Base-by-base conservation (phyloP, 2,888 invertebrate species). In the Arctia plantaginis region DNA sequence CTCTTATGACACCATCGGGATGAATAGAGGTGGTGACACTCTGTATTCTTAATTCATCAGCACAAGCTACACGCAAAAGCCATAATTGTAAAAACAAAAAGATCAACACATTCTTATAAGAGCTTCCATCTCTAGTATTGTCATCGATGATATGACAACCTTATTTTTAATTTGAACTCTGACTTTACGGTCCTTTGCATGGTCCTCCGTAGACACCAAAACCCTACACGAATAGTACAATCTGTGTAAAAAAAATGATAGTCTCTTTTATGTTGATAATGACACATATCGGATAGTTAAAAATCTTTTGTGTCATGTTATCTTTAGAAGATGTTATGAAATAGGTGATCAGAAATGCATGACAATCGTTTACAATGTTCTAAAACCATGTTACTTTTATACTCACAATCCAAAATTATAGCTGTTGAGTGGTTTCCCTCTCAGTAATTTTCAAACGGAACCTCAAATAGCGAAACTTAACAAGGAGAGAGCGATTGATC, bases 401-500 rank as follows among this genome's bases (percentile, higher is more conserved):
- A 41, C 30, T 4, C 30, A 67, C 67, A 33, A 23, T 67, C 47
- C 6, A 23, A 67, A 47, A 33, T 67, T 67, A 67, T 67, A 30
- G 62, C 27, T 62, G 30, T 30, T 62, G 30, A 62, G 62, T 62
- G 30, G 30, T 59, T 59, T 67, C 18, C 66, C 66, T 20, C 10
- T 67, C 66, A 67, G 27, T 30, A 67, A 67, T 47, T 47, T 33
- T 67, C 47, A 47, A 47, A 44, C 33, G 30, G 12, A 67, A 67
- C 67, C 33, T 67, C 67, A 67, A 67, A 67, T 23, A 23, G 23
- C 23, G 12, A 33, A 47, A 47, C 47, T 33, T 67, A 30, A 23
- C 67, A 47, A 67, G 47, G 62, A 62, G 30, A 62, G 62, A 62
- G 27, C 62, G 62, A 62, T 62, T 62, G 62, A 62, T 62, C 62